These are phyloP conservation scores for Gnatocerus cornutus DNA, from an alignment of 2,888 invertebrate genomes.

Conservation along the genomic window DNA sequence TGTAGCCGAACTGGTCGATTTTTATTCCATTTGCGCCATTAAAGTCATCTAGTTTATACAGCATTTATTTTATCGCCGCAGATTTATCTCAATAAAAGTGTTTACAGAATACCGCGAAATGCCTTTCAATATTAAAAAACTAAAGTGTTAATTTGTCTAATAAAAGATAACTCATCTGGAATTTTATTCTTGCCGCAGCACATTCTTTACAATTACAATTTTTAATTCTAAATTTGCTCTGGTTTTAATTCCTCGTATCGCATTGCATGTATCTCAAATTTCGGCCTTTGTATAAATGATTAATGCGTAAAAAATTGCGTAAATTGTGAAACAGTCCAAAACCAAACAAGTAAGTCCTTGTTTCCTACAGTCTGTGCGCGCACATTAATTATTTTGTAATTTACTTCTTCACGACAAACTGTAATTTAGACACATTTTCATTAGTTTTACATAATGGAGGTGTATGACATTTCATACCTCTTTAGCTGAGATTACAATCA, in stretches of 20 bases:
- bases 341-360: constrained; percentile 30
- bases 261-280: constrained; percentile 6
- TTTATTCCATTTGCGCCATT: constrained; percentile 32
- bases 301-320: constrained; percentile 14
- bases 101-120: constrained; percentile 5
- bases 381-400: constrained; percentile 27
- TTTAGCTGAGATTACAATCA: constrained; percentile 27
- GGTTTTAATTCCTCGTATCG: neutral
- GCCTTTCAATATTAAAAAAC: constrained; percentile 8
- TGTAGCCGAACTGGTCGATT: constrained; percentile 9
- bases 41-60: constrained; percentile 15
- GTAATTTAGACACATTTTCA: constrained; percentile 38
- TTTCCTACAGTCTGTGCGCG: constrained; percentile 16
- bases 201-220: neutral
- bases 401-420: constrained; percentile 34
- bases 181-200: neutral
- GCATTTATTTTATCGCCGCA: constrained; percentile 14
- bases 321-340: constrained; percentile 6
- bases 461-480: constrained; percentile 33
- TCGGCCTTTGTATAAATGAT: neutral
- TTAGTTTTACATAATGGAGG: constrained; percentile 34
- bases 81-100: constrained; percentile 8
- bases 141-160: constrained; percentile 18
- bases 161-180: constrained; percentile 12
- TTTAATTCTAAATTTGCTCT: neutral